phyloP scores from a whole-genome alignment of 2,888 invertebrate species.

The Fragum sueziense region DNA sequence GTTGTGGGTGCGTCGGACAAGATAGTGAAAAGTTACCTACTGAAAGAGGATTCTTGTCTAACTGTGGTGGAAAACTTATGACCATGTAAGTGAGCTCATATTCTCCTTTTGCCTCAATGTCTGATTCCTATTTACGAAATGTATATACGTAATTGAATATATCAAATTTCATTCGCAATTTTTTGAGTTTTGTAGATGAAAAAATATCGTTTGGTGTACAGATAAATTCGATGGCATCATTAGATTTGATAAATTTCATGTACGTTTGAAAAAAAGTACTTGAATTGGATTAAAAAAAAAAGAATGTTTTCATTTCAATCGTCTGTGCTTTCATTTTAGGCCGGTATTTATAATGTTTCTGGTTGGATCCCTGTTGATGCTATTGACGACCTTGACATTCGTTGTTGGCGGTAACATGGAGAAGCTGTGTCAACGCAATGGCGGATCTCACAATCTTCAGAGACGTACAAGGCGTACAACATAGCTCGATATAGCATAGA shows the following conservation, averaged over 20 bases:
- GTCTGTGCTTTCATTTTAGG: too few relatives aligned
- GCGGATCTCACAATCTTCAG: slow-evolving; percentile 67
- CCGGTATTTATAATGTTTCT: slow-evolving; percentile 65
- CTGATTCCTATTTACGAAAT: too few relatives aligned
- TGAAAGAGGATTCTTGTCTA: slow-evolving; percentile 61
- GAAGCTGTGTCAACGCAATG: slow-evolving; percentile 70
- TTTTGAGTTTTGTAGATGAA: too few relatives aligned
- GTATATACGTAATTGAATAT: too few relatives aligned
- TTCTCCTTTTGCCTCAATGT: too few relatives aligned
- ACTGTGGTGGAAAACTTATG: slow-evolving; percentile 63
- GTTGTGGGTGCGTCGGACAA: slow-evolving; percentile 65
- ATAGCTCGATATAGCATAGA: too few relatives aligned
- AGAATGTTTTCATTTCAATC: too few relatives aligned
- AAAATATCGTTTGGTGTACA: too few relatives aligned
- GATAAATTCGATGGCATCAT: too few relatives aligned
- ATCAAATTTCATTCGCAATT: too few relatives aligned
- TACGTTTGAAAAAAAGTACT: background rate
- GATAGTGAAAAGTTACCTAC: slow-evolving; percentile 62
- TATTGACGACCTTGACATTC: slow-evolving; percentile 67
- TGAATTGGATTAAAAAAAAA: background rate
- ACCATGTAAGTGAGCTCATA: slow-evolving; percentile 62
- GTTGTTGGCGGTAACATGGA: slow-evolving; percentile 73
- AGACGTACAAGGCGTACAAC: too few relatives aligned
- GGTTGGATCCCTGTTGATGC: slow-evolving; percentile 68
- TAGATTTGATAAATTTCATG: background rate